These are phyloP conservation scores for Entosphenus tridentatus DNA, from an alignment of 2,113 vertebrate species.

Conservation along the genomic window DNA sequence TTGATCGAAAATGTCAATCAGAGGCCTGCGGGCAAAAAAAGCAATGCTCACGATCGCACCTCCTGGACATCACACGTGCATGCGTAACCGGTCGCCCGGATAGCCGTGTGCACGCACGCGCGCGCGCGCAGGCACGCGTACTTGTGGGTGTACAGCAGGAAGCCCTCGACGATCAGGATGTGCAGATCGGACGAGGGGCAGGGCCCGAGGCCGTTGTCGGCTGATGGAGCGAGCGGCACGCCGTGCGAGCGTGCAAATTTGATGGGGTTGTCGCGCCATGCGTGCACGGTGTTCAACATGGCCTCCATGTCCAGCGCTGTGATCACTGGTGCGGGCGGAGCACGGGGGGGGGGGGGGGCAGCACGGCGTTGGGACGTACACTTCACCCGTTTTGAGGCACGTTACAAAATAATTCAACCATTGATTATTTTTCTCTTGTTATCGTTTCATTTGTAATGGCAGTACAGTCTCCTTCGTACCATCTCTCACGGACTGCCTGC, in stretches of 20 bases:
- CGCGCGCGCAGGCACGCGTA: constrained; percentile 18
- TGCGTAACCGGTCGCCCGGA: background rate
- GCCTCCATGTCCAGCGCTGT: constrained; percentile 62
- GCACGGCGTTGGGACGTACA: no score
- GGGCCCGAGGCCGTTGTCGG: background rate
- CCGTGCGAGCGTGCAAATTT: background rate
- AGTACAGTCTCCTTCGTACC: no score
- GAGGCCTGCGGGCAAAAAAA: constrained; percentile 27
- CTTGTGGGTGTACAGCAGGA: constrained; percentile 72
- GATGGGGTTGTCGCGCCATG: background rate
- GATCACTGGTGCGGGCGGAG: constrained; percentile 24
- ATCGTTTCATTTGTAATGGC: no score
- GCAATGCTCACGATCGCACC: constrained; percentile 11
- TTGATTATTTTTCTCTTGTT: no score
- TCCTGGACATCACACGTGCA: background rate
- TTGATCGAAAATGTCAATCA: constrained; percentile 44
- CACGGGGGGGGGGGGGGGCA: no score
- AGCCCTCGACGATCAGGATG: constrained; percentile 66
- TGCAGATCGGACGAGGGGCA: background rate
- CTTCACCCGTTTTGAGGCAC: no score
- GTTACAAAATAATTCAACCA: no score
- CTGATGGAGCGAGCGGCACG: background rate
- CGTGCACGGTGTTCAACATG: constrained; percentile 37
- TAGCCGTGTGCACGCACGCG: background rate
- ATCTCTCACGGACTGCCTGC: no score